These are phyloP conservation scores for Benitochromis conjunctus DNA, from an alignment of 2,113 vertebrate genomes.

Conservation along the genomic window DNA sequence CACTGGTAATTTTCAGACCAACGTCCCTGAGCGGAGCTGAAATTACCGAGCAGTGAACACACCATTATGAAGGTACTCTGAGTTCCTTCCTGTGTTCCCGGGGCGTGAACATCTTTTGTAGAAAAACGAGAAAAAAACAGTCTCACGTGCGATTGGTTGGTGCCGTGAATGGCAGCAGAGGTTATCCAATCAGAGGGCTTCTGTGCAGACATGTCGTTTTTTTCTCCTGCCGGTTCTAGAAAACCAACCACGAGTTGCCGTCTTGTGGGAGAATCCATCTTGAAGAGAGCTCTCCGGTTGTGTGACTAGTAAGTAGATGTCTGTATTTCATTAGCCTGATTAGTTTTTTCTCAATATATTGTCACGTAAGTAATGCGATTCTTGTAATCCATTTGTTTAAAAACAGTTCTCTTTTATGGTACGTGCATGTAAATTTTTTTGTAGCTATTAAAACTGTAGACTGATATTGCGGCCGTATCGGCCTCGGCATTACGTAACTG, in stretches of 20 bases:
- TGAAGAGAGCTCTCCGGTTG: constrained; percentile 68
- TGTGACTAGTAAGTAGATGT: constrained; percentile 57
- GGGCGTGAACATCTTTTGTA: constrained; percentile 12
- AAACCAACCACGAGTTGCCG: constrained; percentile 75
- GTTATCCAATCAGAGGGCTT: constrained; percentile 38
- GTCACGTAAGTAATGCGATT: background rate
- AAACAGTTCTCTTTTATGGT: background rate
- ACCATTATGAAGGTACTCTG: background rate
- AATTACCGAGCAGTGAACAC: background rate
- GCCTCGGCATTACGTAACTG: constrained; percentile 69
- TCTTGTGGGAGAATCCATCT: constrained; percentile 76
- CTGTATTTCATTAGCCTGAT: background rate
- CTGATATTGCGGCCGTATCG: background rate
- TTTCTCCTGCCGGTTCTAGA: constrained; percentile 70
- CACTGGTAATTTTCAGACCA: background rate
- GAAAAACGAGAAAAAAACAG: background rate
- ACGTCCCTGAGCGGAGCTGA: background rate
- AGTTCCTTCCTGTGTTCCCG: constrained; percentile 29
- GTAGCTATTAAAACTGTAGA: background rate
- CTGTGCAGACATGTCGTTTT: constrained; percentile 19
- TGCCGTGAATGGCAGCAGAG: constrained; percentile 3
- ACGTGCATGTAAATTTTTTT: no score
- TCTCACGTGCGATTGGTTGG: constrained; percentile 22
- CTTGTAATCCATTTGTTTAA: rapidly evolving
- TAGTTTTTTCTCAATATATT: background rate